These are phyloP conservation scores for Luperina nickerlii DNA, from an alignment of 2,888 invertebrate genomes.

Conservation along the genomic window DNA sequence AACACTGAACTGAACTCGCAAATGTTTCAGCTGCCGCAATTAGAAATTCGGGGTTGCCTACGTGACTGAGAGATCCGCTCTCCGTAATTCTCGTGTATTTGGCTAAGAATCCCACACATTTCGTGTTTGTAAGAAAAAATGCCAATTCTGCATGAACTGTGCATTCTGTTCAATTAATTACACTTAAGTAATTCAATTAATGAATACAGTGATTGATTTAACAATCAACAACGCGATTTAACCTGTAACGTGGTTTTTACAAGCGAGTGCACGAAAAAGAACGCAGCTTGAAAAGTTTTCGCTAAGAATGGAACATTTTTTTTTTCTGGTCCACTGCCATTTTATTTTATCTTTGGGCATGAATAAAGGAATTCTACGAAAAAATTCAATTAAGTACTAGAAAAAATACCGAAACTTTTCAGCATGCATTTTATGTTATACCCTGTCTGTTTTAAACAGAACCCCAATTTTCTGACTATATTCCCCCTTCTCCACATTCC, in stretches of 20 bases:
- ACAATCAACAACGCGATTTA: conserved; percentile 38
- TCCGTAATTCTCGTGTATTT: conserved; percentile 15
- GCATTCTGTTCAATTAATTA: conserved; percentile 24
- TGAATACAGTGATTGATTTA: conserved; percentile 53
- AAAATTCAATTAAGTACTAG: background rate
- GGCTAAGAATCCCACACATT: conserved; percentile 26
- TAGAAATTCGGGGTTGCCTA: conserved; percentile 30
- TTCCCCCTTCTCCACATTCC: conserved; percentile 70
- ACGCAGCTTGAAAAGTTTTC: conserved; percentile 12
- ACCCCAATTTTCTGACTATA: background rate
- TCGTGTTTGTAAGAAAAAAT: conserved; percentile 20
- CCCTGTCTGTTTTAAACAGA: background rate
- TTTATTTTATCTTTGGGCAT: conserved; percentile 5
- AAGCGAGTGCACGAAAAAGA: conserved; percentile 29
- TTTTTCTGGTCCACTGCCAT: background rate
- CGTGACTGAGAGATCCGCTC: conserved; percentile 42
- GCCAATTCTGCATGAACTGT: conserved; percentile 13
- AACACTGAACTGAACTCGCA: conserved; percentile 19
- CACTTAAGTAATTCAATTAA: background rate
- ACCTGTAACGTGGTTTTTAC: conserved; percentile 28
- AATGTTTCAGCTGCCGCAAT: conserved; percentile 33
- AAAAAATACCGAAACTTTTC: background rate
- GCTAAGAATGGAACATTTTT: background rate
- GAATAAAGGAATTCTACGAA: conserved; percentile 1
- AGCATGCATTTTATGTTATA: background rate